These are phyloP conservation scores for Herpailurus yagouaroundi DNA, from an alignment of 2,113 vertebrate species.

Conservation along the genomic window DNA sequence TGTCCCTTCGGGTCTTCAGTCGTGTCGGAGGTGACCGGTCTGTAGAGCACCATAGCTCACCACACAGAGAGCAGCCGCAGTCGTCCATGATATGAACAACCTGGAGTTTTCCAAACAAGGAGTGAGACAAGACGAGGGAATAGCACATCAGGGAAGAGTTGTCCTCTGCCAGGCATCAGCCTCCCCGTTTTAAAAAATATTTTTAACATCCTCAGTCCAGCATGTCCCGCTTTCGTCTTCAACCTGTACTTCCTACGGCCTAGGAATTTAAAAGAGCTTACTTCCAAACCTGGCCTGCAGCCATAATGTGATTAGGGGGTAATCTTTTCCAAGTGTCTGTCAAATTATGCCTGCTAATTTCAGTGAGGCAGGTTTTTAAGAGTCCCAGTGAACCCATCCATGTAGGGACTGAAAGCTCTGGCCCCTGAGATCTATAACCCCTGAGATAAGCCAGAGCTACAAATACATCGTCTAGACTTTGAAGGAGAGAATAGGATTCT, in stretches of 20 bases:
- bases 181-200: neutral
- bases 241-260: neutral
- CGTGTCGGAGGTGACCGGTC: neutral
- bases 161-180: neutral
- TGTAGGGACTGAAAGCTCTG: constrained; percentile 3
- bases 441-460: constrained; percentile 59
- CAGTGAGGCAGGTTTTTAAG: neutral
- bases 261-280: constrained; percentile 15
- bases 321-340: constrained; percentile 4
- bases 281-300: neutral
- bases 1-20: neutral
- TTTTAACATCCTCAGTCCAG: neutral
- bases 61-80: neutral
- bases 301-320: neutral
- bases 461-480: constrained; percentile 64
- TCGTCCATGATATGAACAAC: neutral
- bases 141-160: neutral
- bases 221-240: neutral
- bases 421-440: neutral
- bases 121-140: neutral
- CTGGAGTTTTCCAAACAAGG: neutral
- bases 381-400: neutral
- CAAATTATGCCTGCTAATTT: constrained; percentile 3
- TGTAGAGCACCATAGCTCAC: fast-evolving
- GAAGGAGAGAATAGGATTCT: constrained; percentile 19